Evolutionary conservation across 2,113 vertebrate genomes (phyloP).

Genomic region (Erythrolamprus reginae): DNA sequence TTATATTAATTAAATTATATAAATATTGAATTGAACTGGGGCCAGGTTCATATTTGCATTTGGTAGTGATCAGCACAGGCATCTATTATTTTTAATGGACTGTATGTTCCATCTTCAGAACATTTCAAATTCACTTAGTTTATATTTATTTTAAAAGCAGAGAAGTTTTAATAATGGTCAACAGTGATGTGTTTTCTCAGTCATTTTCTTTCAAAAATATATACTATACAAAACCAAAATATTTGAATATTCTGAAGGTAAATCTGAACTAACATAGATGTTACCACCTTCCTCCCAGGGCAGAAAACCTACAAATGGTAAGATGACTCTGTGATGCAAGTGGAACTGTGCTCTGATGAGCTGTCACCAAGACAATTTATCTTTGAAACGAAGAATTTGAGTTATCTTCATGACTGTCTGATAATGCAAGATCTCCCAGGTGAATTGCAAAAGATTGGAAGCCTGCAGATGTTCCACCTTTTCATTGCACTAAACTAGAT

Average conservation of each 20-base stretch:
- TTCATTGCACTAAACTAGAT: background rate
- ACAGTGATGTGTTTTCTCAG: background rate
- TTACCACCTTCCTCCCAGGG: background rate
- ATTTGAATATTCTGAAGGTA: background rate
- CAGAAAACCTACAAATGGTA: background rate
- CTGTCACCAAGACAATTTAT: constrained; percentile 12
- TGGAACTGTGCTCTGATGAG: background rate
- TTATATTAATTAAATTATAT: background rate
- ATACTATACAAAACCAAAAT: background rate
- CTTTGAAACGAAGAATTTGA: background rate
- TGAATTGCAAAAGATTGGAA: constrained; percentile 3
- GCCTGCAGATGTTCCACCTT: constrained; percentile 9
- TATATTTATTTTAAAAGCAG: background rate
- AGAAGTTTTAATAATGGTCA: background rate
- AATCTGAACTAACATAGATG: background rate
- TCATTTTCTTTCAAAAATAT: background rate
- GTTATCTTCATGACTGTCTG: background rate
- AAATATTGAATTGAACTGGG: background rate
- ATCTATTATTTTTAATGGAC: background rate
- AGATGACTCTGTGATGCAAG: background rate
- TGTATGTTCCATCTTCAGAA: background rate
- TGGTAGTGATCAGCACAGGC: background rate
- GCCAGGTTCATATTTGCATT: background rate
- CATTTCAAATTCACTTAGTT: background rate
- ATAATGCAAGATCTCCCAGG: constrained; percentile 12